Percentiles rank a stretch among this genome's conserved stretches.
phyloP scores from a whole-genome alignment of 2,797 vertebrate genomes.

The Dryobates pubescens region DNA sequence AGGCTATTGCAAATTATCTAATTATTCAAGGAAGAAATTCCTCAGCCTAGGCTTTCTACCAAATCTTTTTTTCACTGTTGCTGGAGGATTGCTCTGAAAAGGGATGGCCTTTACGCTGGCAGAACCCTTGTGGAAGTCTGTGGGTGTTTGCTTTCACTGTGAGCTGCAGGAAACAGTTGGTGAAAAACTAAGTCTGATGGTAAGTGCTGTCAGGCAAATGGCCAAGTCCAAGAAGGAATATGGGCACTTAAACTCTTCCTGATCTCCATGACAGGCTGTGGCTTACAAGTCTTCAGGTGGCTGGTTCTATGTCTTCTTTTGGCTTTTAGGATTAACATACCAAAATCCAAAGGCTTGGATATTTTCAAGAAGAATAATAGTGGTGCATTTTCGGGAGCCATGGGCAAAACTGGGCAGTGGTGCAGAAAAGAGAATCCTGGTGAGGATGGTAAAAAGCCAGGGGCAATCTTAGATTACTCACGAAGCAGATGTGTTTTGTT shows the following conservation, averaged over 20 bases:
- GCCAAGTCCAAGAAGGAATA: not conserved
- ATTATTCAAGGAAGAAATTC: slow-evolving; percentile 42
- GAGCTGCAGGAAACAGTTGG: slow-evolving; percentile 41
- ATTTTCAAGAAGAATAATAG: not conserved
- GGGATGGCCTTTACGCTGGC: not conserved
- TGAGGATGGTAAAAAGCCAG: not conserved
- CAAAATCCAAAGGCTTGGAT: not conserved
- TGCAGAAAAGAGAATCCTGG: not conserved
- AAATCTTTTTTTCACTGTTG: not conserved
- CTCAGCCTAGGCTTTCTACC: slow-evolving; percentile 4
- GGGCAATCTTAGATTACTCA: not conserved
- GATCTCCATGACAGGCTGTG: not conserved
- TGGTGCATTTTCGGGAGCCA: not conserved
- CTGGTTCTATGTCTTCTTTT: not conserved
- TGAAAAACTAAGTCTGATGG: slow-evolving; percentile 33
- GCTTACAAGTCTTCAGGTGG: not conserved
- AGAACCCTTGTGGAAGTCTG: slow-evolving; percentile 33
- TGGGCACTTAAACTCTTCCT: not conserved
- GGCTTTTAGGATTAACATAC: not conserved
- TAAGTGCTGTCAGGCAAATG: slow-evolving; percentile 28
- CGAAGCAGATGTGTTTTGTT: not conserved
- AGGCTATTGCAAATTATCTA: slow-evolving; percentile 17
- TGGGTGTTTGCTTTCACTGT: slow-evolving; percentile 52
- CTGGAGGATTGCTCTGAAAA: slow-evolving; percentile 18
- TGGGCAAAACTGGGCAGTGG: not conserved